Base-by-base conservation (phyloP, 2,888 invertebrate species). In the Tupiocoris notatus region DNA sequence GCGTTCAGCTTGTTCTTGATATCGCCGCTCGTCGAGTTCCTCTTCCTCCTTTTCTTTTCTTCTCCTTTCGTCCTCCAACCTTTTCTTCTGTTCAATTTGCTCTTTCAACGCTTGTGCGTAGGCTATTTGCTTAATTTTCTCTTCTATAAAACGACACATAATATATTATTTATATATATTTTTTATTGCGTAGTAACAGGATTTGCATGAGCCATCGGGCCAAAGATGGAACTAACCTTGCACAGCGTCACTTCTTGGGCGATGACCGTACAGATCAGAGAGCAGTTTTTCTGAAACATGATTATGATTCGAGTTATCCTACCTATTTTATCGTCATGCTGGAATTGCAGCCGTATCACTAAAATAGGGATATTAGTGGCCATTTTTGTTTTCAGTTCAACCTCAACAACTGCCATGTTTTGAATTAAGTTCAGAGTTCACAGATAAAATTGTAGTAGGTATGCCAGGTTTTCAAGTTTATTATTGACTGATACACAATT, bases 21-120 rank as follows among this genome's bases (percentile, higher is more conserved):
- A 75, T 18, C 67, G 58, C 59, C 75, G 24, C 22, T 79, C 78
- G n/a, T 77, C 65, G 0, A 76, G 17, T 61, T 78, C 78, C 54
- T 78, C 78, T 61, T 79, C 79, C 67, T 77, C 77, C 23, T 56
- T 68, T 70, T 79, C 79, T 20, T 64, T 68, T 1, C 62, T 59
- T 61, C 71, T 77, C 62, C 65, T 77, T 25, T 77, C 77, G 58
- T 75, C 77, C 68, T 79, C 79, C 39, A 79, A 23, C 58, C 74
- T 75, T 56, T 64, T 77, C 54, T 79, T 79, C 23, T 79, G 77
- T 58, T 77, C 75, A 16, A 79, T 79, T 23, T 79, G 79, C 23
- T 63, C 67, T 56, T 76, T 75, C 22, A 79, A 63, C 54, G 79
- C 79, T 64, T 76, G 68, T n/a, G 79, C 79, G 68, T 79, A 79